These are phyloP conservation scores for Tolmerus cingulatus DNA, from an alignment of 2,888 invertebrate species.

Conservation along the genomic window DNA sequence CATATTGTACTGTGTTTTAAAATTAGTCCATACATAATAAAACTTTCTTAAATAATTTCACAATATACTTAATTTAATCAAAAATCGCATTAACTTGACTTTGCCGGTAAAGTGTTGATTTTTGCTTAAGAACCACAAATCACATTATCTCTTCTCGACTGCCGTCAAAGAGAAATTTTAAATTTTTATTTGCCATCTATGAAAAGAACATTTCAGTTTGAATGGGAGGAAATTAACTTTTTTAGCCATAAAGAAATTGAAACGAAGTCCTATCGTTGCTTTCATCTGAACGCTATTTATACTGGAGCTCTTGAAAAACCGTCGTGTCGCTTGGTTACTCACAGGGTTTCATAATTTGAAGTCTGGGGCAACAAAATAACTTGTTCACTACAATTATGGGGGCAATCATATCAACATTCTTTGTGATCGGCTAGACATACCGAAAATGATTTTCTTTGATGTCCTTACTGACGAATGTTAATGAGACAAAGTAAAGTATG, in stretches of 20 bases:
- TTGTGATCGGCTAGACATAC: background rate
- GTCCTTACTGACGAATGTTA: background rate
- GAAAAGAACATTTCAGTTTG: background rate
- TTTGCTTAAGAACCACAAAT: background rate
- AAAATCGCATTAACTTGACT: background rate
- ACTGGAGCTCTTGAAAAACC: background rate
- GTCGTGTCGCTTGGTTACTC: background rate
- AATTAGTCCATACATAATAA: too few relatives aligned
- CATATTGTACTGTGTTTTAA: too few relatives aligned
- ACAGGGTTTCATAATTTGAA: background rate
- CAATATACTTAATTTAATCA: background rate
- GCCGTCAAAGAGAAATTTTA: background rate
- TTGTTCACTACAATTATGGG: background rate
- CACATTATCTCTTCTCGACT: background rate
- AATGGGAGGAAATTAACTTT: background rate
- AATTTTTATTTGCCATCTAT: background rate
- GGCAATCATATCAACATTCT: background rate
- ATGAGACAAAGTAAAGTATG: background rate
- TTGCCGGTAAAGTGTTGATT: background rate
- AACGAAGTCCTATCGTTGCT: background rate
- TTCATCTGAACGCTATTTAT: background rate
- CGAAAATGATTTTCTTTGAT: background rate
- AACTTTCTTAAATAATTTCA: background rate
- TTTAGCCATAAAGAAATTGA: background rate
- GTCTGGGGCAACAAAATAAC: background rate